These are phyloP conservation scores for Nasonia vitripennis DNA, from an alignment of 1,140 invertebrate genomes.

Conservation along the genomic window DNA sequence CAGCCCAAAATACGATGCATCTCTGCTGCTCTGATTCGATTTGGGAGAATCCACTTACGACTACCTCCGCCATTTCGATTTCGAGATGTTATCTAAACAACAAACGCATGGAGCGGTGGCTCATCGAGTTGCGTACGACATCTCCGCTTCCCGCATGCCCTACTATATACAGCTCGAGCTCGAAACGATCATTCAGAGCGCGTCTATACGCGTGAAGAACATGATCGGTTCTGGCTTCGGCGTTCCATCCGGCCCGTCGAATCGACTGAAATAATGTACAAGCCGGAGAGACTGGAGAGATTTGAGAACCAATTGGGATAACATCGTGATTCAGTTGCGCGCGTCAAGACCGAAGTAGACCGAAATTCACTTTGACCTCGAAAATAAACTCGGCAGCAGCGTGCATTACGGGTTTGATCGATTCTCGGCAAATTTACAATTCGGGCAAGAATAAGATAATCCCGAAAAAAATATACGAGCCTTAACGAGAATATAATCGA, in stretches of 20 bases:
- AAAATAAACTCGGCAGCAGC: too few species aligned
- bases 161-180: background rate
- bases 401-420: background rate
- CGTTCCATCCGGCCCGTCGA: background rate
- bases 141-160: background rate
- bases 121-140: background rate
- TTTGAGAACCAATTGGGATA: conserved; percentile 3
- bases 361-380: background rate
- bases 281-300: background rate
- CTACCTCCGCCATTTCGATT: too few species aligned
- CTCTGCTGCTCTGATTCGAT: conserved; percentile 11
- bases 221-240: conserved; percentile 2
- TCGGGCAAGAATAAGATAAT: background rate
- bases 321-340: background rate
- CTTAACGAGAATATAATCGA: conserved; percentile 71
- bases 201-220: background rate
- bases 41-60: background rate
- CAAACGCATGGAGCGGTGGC: background rate
- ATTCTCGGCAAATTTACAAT: background rate
- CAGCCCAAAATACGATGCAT: background rate
- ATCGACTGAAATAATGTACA: background rate
- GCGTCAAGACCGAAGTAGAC: background rate
- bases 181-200: background rate
- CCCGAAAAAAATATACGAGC: background rate
- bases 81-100: too few species aligned